Evolutionary conservation across 2,888 invertebrate genomes (phyloP).

Genomic region (Ceraclea dissimilis): DNA sequence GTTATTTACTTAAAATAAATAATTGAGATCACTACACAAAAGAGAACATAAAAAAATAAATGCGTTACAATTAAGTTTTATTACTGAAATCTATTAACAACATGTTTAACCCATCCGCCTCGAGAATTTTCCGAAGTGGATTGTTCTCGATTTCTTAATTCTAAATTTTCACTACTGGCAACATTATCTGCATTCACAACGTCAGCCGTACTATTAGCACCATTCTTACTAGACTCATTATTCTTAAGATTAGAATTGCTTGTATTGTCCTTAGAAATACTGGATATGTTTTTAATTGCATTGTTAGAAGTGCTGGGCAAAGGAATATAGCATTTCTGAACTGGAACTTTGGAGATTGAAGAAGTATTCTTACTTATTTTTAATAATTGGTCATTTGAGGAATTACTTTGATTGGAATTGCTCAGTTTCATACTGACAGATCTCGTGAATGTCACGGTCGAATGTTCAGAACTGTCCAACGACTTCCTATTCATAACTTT

Average conservation of each 20-base stretch:
- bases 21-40: not conserved
- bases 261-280: not conserved
- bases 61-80: conserved; percentile 26
- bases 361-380: conserved; percentile 10
- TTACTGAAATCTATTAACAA: conserved; percentile 64
- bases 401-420: conserved; percentile 13
- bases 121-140: conserved; percentile 35
- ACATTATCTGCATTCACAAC: not conserved
- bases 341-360: conserved; percentile 8
- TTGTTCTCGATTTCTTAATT: conserved; percentile 26
- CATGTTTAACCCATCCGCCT: conserved; percentile 66
- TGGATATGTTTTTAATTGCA: not conserved
- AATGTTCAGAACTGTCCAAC: conserved; percentile 9
- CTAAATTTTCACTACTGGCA: conserved; percentile 3
- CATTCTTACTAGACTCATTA: not conserved
- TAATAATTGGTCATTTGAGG: conserved; percentile 12
- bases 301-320: conserved; percentile 1
- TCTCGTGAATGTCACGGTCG: conserved; percentile 13
- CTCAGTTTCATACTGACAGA: conserved; percentile 19
- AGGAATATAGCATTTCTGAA: conserved; percentile 22
- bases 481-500: conserved; percentile 13
- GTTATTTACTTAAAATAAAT: not conserved
- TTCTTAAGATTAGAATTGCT: not conserved
- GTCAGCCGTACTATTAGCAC: not conserved
- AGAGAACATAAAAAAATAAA: not conserved